Percentiles rank a stretch among this genome's conserved stretches.
Conservation (phyloP, 2,113 vertebrate species). For the Cyprinodon variegatus region DNA sequence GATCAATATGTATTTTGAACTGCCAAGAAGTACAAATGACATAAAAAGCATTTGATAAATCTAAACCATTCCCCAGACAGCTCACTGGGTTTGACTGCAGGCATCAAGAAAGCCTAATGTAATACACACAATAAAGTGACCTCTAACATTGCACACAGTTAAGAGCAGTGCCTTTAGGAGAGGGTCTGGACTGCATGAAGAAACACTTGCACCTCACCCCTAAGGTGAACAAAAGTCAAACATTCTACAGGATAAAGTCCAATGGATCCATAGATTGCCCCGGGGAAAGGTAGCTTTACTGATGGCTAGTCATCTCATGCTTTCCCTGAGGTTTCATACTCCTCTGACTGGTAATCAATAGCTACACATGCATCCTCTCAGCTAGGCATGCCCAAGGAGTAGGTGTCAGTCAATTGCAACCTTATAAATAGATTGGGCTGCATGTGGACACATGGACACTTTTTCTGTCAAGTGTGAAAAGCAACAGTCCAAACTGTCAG, state of each 20-base stretch:
- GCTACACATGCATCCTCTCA: constrained; percentile 73
- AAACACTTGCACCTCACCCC: constrained; percentile 57
- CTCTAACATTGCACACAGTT: constrained; percentile 59
- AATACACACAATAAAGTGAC: constrained; percentile 59
- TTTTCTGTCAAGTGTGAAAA: constrained; percentile 51
- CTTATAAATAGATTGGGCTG: constrained; percentile 66
- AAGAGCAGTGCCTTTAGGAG: constrained; percentile 54
- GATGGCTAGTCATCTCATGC: constrained; percentile 75
- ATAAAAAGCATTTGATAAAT: constrained; percentile 48
- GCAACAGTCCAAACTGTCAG: constrained; percentile 41
- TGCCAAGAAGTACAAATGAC: constrained; percentile 42
- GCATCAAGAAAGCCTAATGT: constrained; percentile 49
- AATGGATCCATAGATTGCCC: constrained; percentile 77
- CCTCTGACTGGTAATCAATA: constrained; percentile 83
- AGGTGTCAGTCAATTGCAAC: constrained; percentile 66
- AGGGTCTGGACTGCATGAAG: constrained; percentile 44
- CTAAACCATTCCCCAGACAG: constrained; percentile 33
- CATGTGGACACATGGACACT: constrained; percentile 53
- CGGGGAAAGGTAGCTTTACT: constrained; percentile 73
- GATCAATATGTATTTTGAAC: constrained; percentile 18
- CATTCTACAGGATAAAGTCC: constrained; percentile 73
- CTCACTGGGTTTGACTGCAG: constrained; percentile 43
- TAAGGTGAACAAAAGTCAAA: constrained; percentile 58
- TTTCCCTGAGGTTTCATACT: constrained; percentile 79
- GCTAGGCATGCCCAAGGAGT: constrained; percentile 63